Conservation (phyloP, 2,797 vertebrate genomes). For the Rhinella marina region DNA sequence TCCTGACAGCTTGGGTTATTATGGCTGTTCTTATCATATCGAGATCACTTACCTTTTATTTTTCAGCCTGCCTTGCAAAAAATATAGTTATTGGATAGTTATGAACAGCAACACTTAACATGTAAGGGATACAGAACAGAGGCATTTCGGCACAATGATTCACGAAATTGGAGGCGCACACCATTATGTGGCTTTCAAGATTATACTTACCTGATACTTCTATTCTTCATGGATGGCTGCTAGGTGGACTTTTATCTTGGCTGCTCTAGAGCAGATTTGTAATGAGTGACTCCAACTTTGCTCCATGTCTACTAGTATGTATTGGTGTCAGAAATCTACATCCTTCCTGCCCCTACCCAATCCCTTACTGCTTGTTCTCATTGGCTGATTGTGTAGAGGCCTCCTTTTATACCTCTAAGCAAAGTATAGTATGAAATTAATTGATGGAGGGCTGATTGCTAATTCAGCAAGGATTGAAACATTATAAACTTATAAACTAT, state of each 20-base stretch:
- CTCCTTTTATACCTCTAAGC: no score
- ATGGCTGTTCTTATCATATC: not conserved
- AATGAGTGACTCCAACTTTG: not conserved
- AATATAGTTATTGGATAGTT: not conserved
- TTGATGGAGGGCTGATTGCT: no score
- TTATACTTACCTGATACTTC: not conserved
- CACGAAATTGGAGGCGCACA: not conserved
- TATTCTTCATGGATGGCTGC: not conserved
- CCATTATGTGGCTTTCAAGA: not conserved
- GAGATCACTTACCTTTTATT: conserved; percentile 27
- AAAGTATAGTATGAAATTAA: no score
- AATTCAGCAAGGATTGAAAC: no score
- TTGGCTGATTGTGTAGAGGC: not conserved
- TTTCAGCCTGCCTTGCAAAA: conserved; percentile 14
- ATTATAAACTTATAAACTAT: not conserved
- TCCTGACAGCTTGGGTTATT: not conserved
- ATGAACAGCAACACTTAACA: not conserved
- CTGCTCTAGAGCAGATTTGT: not conserved
- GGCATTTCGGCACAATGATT: not conserved
- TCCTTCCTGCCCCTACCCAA: not conserved
- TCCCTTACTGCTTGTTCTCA: not conserved
- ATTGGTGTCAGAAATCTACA: not conserved
- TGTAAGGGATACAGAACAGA: not conserved
- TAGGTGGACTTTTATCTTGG: not conserved
- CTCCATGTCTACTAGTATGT: not conserved